Base-by-base conservation (phyloP, 2,888 invertebrate genomes). In the Hypselothyrea guttata region DNA sequence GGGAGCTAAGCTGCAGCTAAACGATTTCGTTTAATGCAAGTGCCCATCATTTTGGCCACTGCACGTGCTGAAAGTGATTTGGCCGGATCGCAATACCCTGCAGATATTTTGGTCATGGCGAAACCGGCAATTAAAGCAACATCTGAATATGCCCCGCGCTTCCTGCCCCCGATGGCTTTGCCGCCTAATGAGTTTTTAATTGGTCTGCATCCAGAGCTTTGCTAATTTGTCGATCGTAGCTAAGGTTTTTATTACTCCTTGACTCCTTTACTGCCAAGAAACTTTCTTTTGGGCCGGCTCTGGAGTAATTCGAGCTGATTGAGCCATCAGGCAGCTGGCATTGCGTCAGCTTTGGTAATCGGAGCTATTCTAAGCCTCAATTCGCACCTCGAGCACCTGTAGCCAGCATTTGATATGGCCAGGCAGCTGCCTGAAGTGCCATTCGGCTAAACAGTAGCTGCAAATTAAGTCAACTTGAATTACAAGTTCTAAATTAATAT, bases 1-100 rank as follows among this genome's bases (percentile, higher is more conserved):
- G 38, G 22, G 7, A 28, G 15, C 61, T 59, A 52, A 63, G 71
- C 52, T 45, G 33, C 40, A 54, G 47, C 84, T 78, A 78, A 78
- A 78, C 78, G 78, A 83, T 81, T 78, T 81, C 78, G 77, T 76
- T 78, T 84, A 78, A 79, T 78, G 81, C 78, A 84, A 78, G 74
- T 78, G 78, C 84, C 78, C 84, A 78, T 84, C 84, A 84, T 76
- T 78, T 79, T 48, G 76, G 75, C 56, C 54, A 31, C 44, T 82
- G 69, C 77, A 78, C 84, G 84, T 78, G 78, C 78, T 78, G 59
- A 66, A 74, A 73, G 61, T 79, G 84, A 76, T 78, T 83, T 72
- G 47, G 41, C 41, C 58, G 42, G 27, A 46, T 51, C 33, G 7
- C 22, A 58, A 28, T 62, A 69, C 59, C 81, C 74, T 58, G 34